phyloP scores from a whole-genome alignment of 2,113 vertebrate genomes.

The Carassius gibelio region DNA sequence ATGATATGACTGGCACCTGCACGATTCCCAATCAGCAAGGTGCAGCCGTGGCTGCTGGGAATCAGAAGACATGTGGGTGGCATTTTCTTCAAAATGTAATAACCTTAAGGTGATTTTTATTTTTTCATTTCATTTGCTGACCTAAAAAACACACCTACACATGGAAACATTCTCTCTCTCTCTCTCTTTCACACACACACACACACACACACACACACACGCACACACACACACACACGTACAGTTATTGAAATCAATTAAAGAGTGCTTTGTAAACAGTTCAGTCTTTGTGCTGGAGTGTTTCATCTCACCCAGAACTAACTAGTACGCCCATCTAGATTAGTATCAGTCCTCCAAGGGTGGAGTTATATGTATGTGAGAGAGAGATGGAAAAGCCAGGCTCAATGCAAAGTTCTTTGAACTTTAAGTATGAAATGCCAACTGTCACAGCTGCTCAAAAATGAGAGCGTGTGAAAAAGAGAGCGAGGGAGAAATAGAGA shows the following conservation, averaged over 20 bases:
- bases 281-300: neutral
- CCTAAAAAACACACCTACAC: neutral
- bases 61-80: neutral
- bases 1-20: slow-evolving; percentile 35
- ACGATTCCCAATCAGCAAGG: slow-evolving; percentile 29
- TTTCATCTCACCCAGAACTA: slow-evolving; percentile 21
- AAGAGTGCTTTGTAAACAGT: neutral
- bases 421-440: slow-evolving; percentile 43
- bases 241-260: slow-evolving; percentile 37
- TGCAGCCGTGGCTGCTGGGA: slow-evolving; percentile 28
- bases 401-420: slow-evolving; percentile 42
- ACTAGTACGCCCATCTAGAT: slow-evolving; percentile 27
- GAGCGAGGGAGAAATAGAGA: neutral
- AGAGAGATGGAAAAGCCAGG: slow-evolving; percentile 19
- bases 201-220: neutral
- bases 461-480: neutral
- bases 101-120: slow-evolving; percentile 24
- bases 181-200: neutral
- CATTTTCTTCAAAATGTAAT: slow-evolving; percentile 30
- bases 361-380: too few relatives aligned
- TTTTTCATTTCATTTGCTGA: neutral
- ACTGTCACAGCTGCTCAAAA: slow-evolving; percentile 14
- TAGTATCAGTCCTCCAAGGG: neutral
- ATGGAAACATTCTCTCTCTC: neutral
- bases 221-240: neutral